Evolutionary conservation across 2,888 invertebrate species (phyloP).

Genomic region (Netelia virgata): DNA sequence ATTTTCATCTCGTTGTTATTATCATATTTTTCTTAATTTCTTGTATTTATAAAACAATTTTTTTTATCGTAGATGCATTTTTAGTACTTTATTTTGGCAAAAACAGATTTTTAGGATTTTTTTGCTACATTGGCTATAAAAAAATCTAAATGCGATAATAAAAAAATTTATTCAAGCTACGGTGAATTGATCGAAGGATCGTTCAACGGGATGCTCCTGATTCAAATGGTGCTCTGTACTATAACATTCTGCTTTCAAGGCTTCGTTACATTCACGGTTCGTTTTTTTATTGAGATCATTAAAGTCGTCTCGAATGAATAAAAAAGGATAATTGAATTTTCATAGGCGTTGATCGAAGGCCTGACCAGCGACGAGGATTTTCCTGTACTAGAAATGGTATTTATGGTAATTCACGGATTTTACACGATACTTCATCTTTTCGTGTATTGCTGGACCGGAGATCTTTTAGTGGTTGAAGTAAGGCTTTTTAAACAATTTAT

Average conservation of each 20-base stretch:
- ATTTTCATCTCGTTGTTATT: not conserved
- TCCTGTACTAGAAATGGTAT: constrained; percentile 18
- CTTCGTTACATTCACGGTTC: constrained; percentile 45
- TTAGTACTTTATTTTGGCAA: not conserved
- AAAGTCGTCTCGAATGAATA: not conserved
- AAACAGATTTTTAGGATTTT: not conserved
- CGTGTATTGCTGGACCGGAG: constrained; percentile 66
- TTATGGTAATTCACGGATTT: constrained; percentile 12
- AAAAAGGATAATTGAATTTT: not conserved
- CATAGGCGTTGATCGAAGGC: not conserved
- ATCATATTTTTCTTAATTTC: not conserved
- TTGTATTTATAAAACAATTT: not conserved
- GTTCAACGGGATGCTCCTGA: constrained; percentile 37
- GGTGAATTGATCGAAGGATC: constrained; percentile 42
- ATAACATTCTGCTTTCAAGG: constrained; percentile 49
- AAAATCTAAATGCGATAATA: not conserved
- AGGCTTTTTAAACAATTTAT: not conserved
- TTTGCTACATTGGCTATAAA: not conserved
- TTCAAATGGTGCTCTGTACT: constrained; percentile 38
- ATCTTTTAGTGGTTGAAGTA: constrained; percentile 56
- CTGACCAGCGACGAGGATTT: constrained; percentile 12
- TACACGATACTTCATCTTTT: constrained; percentile 48
- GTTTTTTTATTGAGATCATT: not conserved
- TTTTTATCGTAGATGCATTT: not conserved
- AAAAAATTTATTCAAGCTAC: constrained; percentile 22